phyloP scores from a whole-genome alignment of 2,888 invertebrate species.

The Lysandra coridon region DNA sequence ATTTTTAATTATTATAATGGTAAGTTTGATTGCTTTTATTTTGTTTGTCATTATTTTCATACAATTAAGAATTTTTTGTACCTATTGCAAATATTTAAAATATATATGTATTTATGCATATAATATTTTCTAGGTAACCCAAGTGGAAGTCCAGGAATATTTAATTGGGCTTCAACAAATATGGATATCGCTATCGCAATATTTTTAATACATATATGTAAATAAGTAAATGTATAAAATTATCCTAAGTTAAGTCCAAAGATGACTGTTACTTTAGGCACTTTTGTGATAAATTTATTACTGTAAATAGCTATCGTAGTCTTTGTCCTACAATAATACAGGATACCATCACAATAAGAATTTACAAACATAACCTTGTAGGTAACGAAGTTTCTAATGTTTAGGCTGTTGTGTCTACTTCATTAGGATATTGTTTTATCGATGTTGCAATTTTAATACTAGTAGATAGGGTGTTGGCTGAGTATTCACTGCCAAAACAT shows the following conservation, averaged over 20 bases:
- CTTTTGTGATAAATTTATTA: slow-evolving; percentile 75
- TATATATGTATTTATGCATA: slow-evolving; percentile 59
- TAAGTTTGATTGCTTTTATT: slow-evolving; percentile 59
- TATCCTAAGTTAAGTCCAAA: slow-evolving; percentile 57
- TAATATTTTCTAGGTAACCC: slow-evolving; percentile 79
- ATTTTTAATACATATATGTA: slow-evolving; percentile 54
- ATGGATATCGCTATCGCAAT: slow-evolving; percentile 64
- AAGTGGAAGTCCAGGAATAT: slow-evolving; percentile 75
- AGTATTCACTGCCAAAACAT: slow-evolving; percentile 66
- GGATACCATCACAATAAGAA: slow-evolving; percentile 27
- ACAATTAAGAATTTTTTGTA: not conserved
- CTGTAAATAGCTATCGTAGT: slow-evolving; percentile 59
- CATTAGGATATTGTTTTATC: slow-evolving; percentile 39
- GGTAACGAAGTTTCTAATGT: slow-evolving; percentile 25
- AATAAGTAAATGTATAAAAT: slow-evolving; percentile 40
- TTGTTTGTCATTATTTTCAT: slow-evolving; percentile 44
- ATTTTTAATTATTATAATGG: slow-evolving; percentile 70
- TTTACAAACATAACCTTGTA: slow-evolving; percentile 29
- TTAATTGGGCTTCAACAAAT: slow-evolving; percentile 67
- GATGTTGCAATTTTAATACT: slow-evolving; percentile 40
- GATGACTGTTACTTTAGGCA: slow-evolving; percentile 71
- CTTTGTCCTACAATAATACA: slow-evolving; percentile 16
- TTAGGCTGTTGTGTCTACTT: slow-evolving; percentile 29
- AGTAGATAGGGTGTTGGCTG: slow-evolving; percentile 46
- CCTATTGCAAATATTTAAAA: slow-evolving; percentile 25